Base-by-base conservation (phyloP, 2,797 vertebrate genomes). In the Pseudotriccus pelzelni region DNA sequence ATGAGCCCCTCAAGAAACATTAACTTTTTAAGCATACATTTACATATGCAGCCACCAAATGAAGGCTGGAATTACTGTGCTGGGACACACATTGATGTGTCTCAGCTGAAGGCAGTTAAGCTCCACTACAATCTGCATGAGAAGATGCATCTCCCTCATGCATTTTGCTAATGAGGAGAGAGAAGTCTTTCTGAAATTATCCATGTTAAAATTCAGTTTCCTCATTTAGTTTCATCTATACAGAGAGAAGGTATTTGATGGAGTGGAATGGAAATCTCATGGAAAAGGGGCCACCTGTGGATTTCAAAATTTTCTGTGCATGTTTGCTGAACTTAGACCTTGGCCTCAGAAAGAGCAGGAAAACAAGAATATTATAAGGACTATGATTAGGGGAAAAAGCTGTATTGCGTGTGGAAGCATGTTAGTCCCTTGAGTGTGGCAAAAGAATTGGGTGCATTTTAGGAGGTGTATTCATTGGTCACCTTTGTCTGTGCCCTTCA, bases 181-280 rank as follows among this genome's bases (percentile, higher is more conserved):
- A 79, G 43, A 84, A 84, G 56, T 23, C 34, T 58, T 87, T 85
- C 84, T 77, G 80, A 92, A 82, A 85, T 68, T 28, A 60, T n/a
- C 24, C 20, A 24, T n/a, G 60, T 28, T 84, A 46, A 89, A 89
- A 84, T 82, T 84, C 64, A 55, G 47, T 70, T 87, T 80, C 67
- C 39, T 89, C 7, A 6, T 77, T 88, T 75, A 47, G 30, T 37
- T 83, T 67, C 52, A 56, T 14, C 32, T 49, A 0, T 20, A 23
- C 5, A 68, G 44, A 63, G 32, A 84, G 25, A 68, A 84, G 10
- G 41, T 20, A 28, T 80, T 84, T 39, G 78, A 68, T 77, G 46
- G 72, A 67, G 13, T 23, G n/a, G 36, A 83, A 66, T 44, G 49
- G 75, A 90, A 92, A 74, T 56, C 19, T 84, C 28, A 20, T 14